These are phyloP conservation scores for Ganaspis sp. DNA, from an alignment of 1,140 invertebrate species.

Conservation along the genomic window DNA sequence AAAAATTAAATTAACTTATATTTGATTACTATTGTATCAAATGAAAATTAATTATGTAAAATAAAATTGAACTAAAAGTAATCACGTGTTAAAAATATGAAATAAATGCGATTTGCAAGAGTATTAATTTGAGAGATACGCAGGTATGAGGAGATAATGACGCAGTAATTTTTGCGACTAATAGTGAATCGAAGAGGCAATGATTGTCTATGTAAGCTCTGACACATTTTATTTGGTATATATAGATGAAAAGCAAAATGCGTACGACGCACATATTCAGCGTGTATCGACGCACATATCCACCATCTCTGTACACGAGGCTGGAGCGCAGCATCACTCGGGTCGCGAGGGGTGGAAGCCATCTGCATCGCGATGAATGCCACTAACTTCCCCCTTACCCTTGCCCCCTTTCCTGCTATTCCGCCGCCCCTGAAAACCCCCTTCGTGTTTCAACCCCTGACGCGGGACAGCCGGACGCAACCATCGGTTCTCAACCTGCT, in stretches of 20 bases:
- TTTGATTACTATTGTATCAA: no score
- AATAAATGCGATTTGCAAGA: no score
- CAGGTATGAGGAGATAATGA: constrained; percentile 44
- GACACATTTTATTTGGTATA: constrained; percentile 22
- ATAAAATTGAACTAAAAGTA: no score
- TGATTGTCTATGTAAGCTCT: constrained; percentile 44
- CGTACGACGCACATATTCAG: constrained; percentile 6
- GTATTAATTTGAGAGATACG: neutral
- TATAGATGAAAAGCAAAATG: constrained; percentile 24
- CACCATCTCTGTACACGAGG: constrained; percentile 30
- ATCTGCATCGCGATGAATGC: constrained; percentile 76
- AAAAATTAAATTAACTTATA: no score
- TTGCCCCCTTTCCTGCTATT: constrained; percentile 6
- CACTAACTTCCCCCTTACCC: constrained; percentile 47
- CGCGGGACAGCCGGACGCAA: constrained; percentile 67
- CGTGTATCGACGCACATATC: constrained; percentile 25
- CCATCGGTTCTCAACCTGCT: constrained; percentile 69
- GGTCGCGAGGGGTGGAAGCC: constrained; percentile 70
- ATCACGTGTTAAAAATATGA: no score
- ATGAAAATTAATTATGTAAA: no score
- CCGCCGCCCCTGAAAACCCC: constrained; percentile 54
- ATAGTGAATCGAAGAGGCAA: constrained; percentile 29
- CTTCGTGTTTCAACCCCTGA: constrained; percentile 69
- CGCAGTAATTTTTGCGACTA: constrained; percentile 38
- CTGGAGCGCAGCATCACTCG: constrained; percentile 55